Conservation (phyloP, 2,113 vertebrate genomes). For the Platysteira castanea region DNA sequence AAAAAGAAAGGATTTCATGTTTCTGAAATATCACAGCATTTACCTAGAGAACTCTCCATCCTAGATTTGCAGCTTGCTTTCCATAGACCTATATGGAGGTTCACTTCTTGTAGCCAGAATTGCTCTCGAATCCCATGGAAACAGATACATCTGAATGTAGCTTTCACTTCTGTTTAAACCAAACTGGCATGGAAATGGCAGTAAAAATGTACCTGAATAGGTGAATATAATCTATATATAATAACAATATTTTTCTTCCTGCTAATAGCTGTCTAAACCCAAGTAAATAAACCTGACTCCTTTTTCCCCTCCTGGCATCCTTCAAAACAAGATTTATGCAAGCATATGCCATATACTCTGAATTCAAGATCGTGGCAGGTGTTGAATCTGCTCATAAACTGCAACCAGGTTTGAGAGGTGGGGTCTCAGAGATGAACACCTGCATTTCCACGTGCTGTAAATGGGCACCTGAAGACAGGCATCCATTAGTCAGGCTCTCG, state of each 20-base stretch:
- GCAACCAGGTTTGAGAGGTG: not conserved
- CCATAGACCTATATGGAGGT: accelerated
- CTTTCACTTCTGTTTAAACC: not conserved
- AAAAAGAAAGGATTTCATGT: not conserved
- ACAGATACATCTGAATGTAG: not conserved
- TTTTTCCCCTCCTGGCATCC: not conserved
- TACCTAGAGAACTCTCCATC: not conserved
- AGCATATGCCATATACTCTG: too few species aligned
- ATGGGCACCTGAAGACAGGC: too few species aligned
- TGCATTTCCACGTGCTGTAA: too few species aligned
- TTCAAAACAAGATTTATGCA: not conserved
- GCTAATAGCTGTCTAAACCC: not conserved
- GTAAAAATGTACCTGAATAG: not conserved
- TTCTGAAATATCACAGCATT: not conserved
- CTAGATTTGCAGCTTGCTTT: not conserved
- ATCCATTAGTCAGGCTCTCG: too few species aligned
- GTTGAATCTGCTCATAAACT: not conserved
- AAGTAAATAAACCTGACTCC: not conserved
- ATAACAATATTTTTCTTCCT: accelerated
- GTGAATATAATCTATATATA: not conserved
- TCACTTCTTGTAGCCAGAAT: not conserved
- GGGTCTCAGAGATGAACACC: not conserved
- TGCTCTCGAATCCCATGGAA: not conserved
- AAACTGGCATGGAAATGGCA: not conserved
- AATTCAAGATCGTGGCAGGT: not conserved